These are phyloP conservation scores for Euthynnus affinis DNA, from an alignment of 2,797 vertebrate genomes.

Conservation along the genomic window DNA sequence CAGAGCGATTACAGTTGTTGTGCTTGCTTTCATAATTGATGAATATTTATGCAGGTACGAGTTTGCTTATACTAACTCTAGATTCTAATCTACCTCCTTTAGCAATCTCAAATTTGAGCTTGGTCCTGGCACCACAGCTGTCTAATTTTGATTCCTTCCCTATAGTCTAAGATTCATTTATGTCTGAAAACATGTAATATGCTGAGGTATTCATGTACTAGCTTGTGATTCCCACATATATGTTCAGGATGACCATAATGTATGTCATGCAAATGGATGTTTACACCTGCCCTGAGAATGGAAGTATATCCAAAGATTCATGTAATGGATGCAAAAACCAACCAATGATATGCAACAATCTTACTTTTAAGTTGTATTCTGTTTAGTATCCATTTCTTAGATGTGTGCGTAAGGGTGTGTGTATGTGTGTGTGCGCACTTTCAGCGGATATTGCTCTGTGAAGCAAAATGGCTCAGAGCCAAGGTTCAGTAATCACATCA, in stretches of 20 bases:
- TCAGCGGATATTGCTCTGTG: constrained; percentile 92
- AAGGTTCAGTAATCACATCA: constrained; percentile 97
- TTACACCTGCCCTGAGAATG: constrained; percentile 46
- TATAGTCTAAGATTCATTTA: constrained; percentile 33
- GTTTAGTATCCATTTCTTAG: constrained; percentile 79
- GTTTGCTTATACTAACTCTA: constrained; percentile 36
- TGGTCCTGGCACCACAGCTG: not conserved
- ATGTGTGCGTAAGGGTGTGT: constrained; percentile 49
- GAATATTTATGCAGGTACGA: constrained; percentile 69
- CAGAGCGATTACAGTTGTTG: constrained; percentile 70
- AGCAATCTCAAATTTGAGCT: not conserved
- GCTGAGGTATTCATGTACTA: constrained; percentile 8
- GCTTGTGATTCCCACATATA: constrained; percentile 33
- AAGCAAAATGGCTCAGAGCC: constrained; percentile 92
- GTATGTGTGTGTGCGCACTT: constrained; percentile 66
- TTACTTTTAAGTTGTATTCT: constrained; percentile 83
- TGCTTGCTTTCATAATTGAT: constrained; percentile 68
- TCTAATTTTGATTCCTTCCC: constrained; percentile 19
- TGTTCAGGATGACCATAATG: constrained; percentile 40
- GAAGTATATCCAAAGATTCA: constrained; percentile 49
- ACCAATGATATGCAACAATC: constrained; percentile 77
- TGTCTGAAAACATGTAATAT: constrained; percentile 16
- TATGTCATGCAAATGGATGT: constrained; percentile 35
- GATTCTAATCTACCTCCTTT: not conserved
- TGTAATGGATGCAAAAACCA: constrained; percentile 66